phyloP scores from a whole-genome alignment of 2,888 invertebrate genomes.

The Morpho achilles region DNA sequence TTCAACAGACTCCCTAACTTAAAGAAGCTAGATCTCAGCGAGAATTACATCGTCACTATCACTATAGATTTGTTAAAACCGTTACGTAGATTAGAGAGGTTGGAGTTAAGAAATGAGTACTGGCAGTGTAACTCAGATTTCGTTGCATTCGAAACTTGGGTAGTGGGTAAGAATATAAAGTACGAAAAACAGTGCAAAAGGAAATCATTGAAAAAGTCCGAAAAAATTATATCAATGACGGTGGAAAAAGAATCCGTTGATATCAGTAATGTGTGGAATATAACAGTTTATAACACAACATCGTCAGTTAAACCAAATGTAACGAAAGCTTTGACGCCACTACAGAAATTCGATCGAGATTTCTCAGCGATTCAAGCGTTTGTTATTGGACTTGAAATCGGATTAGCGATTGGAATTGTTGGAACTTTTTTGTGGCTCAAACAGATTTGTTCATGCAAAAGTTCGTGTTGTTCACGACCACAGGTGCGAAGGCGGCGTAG shows the following conservation, averaged over 20 bases:
- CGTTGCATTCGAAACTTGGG: constrained; percentile 61
- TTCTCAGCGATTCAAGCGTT: constrained; percentile 68
- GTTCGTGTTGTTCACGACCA: constrained; percentile 42
- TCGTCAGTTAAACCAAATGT: constrained; percentile 29
- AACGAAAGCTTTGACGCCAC: constrained; percentile 47
- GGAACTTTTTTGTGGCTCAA: constrained; percentile 67
- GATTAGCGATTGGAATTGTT: constrained; percentile 63
- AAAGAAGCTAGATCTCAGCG: constrained; percentile 77
- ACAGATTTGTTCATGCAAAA: constrained; percentile 51
- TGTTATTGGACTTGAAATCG: constrained; percentile 63
- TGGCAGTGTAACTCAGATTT: constrained; percentile 76
- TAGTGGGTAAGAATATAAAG: constrained; percentile 51
- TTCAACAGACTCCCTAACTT: constrained; percentile 78
- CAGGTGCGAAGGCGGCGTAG: constrained; percentile 42
- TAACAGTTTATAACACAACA: constrained; percentile 43
- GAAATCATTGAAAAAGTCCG: constrained; percentile 71
- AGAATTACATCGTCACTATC: constrained; percentile 79
- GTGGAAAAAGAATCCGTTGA: constrained; percentile 48
- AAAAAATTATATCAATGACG: constrained; percentile 75
- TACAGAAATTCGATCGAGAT: constrained; percentile 60
- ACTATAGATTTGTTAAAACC: constrained; percentile 66
- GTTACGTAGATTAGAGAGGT: constrained; percentile 63
- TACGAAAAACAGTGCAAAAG: constrained; percentile 69
- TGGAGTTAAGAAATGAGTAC: constrained; percentile 78
- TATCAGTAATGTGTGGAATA: constrained; percentile 61